phyloP scores from a whole-genome alignment of 2,888 invertebrate species.

The Eurytoma californica region DNA sequence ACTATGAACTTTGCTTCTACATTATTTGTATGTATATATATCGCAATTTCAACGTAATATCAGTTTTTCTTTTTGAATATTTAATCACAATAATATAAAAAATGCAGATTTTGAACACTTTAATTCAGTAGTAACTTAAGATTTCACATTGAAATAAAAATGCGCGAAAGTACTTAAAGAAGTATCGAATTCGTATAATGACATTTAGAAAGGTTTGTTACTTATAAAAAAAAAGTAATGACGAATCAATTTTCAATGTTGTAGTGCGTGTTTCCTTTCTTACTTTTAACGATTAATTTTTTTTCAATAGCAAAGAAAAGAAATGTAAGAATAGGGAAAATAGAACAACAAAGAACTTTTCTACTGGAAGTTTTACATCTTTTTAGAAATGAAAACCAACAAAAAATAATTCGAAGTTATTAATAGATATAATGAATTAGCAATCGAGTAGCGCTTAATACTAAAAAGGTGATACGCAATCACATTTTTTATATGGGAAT shows the following conservation, averaged over 20 bases:
- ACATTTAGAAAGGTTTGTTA: constrained; percentile 55
- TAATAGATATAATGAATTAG: constrained; percentile 59
- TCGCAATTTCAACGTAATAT: constrained; percentile 44
- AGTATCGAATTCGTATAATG: constrained; percentile 59
- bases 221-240: constrained; percentile 22
- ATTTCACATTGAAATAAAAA: constrained; percentile 42
- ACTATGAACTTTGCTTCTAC: constrained; percentile 46
- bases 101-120: constrained; percentile 56
- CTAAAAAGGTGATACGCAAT: constrained; percentile 65
- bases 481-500: constrained; percentile 54
- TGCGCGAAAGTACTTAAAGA: constrained; percentile 47
- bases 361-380: constrained; percentile 59
- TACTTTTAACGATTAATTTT: constrained; percentile 54
- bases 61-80: constrained; percentile 51
- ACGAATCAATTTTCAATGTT: constrained; percentile 17
- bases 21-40: constrained; percentile 45
- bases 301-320: constrained; percentile 53
- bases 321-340: constrained; percentile 60
- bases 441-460: constrained; percentile 65
- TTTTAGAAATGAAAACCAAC: constrained; percentile 60
- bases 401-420: constrained; percentile 62
- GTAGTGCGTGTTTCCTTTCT: constrained; percentile 52
- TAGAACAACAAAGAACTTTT: constrained; percentile 60
- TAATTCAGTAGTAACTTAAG: constrained; percentile 49
- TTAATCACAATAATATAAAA: constrained; percentile 57